Base-by-base conservation (phyloP, 2,888 invertebrate species). In the Platypus cylindrus region DNA sequence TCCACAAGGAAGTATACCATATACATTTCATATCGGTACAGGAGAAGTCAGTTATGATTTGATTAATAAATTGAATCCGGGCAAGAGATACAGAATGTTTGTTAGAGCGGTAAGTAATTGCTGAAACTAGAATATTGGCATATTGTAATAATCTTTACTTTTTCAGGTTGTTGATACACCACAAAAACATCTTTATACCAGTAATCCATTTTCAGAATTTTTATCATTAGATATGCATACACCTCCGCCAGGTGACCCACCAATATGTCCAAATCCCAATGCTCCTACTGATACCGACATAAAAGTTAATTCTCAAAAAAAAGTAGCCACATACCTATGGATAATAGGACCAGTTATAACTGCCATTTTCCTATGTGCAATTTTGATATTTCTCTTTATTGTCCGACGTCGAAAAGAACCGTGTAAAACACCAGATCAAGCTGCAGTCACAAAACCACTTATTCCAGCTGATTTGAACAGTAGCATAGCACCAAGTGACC, bases 141-240 rank as follows among this genome's bases (percentile, higher is more conserved):
- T 5, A 17, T 5, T 3, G 17, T 17, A 32, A 22, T 5, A 12
- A 32, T 22, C 14, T 11, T 22, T 34, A 23, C 14, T 5, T 3
- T 27, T 32, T 11, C 17, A 41, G 4, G 85, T 91, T 28, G 91
- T 93, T 2, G 91, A 93, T 58, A 91, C 91, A 1, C 90, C 93
- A 1, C 87, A 90, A 58, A 87, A 89, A 66, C 89, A 90, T 66
- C 66, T 93, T 18, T 91, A 89, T 56, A 91, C 91, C 0, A 90
- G 89, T 30, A 89, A 89, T 59, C 91, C 91, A 2, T 90, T 90
- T 59, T 91, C 90, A 3, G 89, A 89, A 59, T 81, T 79, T 49
- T 65, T 93, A 34, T 81, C 89, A 0, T 63, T 91, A 48, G 87
- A 87, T 55, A 90, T 90, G 90, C 71, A 85, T 18, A 85, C 84